phyloP scores from a whole-genome alignment of 2,113 vertebrate species.

The Salvator merianae region DNA sequence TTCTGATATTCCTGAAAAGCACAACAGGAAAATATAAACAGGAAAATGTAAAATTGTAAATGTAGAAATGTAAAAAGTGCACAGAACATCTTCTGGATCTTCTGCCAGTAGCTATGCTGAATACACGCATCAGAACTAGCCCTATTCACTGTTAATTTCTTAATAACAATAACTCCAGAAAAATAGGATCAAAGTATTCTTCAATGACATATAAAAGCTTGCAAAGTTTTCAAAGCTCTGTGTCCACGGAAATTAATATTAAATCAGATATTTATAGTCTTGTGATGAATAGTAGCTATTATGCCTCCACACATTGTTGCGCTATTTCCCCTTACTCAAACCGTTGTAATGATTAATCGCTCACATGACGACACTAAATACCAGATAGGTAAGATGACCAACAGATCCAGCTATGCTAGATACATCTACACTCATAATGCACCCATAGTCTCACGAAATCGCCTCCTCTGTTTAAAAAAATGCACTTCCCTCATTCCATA shows the following conservation, averaged over 20 bases:
- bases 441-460: neutral
- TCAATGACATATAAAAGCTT: neutral
- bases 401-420: too few species aligned
- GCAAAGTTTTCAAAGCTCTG: neutral
- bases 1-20: neutral
- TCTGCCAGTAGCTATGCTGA: neutral
- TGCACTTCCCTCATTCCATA: neutral
- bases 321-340: slow-evolving; percentile 2
- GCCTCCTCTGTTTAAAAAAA: neutral
- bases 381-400: neutral
- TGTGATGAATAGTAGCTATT: neutral
- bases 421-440: neutral
- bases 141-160: neutral
- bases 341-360: neutral
- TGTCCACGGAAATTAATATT: neutral
- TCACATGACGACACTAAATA: neutral
- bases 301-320: neutral
- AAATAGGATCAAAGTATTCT: neutral
- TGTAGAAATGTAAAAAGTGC: neutral
- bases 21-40: neutral
- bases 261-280: neutral
- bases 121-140: neutral
- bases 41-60: neutral
- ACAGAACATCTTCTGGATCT: neutral
- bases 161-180: neutral